Conservation (phyloP, 2,113 vertebrate species). For the Mionectes macconnelli region DNA sequence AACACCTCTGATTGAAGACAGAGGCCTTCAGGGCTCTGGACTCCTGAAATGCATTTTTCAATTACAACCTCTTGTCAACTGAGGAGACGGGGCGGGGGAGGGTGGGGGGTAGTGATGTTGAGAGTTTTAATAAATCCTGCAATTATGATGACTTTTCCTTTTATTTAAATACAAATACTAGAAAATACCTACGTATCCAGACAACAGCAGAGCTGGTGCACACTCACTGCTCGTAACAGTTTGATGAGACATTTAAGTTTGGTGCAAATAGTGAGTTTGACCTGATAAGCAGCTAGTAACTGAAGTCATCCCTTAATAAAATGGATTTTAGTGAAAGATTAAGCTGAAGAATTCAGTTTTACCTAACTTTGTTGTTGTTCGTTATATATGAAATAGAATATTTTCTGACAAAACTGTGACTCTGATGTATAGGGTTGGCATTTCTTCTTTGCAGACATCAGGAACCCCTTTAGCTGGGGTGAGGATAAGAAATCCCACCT, state of each 20-base stretch:
- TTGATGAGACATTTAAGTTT: background rate
- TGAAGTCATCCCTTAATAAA: background rate
- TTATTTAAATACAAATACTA: background rate
- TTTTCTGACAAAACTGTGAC: background rate
- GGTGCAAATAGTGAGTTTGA: background rate
- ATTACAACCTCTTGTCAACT: background rate
- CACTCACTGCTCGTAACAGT: background rate
- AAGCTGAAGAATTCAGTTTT: background rate
- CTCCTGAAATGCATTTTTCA: background rate
- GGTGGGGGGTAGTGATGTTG: too few species aligned
- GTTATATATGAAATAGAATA: background rate
- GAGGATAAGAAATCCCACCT: background rate
- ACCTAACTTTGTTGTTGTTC: background rate
- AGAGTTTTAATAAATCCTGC: background rate
- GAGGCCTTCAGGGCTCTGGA: background rate
- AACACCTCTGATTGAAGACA: background rate
- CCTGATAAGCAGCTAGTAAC: background rate
- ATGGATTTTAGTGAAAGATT: background rate
- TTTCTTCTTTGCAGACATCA: background rate
- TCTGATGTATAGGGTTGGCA: fast-evolving
- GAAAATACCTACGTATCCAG: background rate
- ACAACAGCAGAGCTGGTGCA: background rate
- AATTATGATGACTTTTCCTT: background rate
- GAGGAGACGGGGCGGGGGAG: too few species aligned
- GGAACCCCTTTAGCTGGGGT: background rate